Evolutionary conservation across 2,113 vertebrate species (phyloP).

Genomic region (Helogale parvula): DNA sequence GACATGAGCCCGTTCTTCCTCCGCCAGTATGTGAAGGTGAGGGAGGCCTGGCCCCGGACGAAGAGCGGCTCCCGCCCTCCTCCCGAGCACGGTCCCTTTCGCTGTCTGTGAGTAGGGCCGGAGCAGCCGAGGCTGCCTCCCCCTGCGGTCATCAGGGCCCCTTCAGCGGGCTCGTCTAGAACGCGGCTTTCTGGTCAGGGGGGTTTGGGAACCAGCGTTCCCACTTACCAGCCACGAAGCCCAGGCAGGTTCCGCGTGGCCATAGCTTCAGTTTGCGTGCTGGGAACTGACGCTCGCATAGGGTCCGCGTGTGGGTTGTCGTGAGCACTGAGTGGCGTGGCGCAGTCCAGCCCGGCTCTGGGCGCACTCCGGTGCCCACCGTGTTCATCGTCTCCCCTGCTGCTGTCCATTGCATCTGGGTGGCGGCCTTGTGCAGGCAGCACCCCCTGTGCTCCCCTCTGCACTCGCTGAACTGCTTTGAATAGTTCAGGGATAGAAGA

Average conservation of each 20-base stretch:
- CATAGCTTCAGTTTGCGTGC: background rate
- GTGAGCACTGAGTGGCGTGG: background rate
- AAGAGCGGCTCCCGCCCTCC: background rate
- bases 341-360: background rate
- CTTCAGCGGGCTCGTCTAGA: background rate
- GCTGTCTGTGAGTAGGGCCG: too few relatives aligned
- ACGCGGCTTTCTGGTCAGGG: background rate
- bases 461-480: background rate
- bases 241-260: background rate
- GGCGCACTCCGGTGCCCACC: fast-evolving
- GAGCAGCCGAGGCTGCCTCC: background rate
- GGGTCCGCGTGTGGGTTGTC: background rate
- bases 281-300: background rate
- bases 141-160: background rate
- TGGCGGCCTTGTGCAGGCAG: too few relatives aligned
- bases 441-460: background rate
- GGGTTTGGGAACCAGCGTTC: background rate
- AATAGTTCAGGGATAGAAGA: background rate
- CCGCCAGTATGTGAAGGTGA: conserved; percentile 98
- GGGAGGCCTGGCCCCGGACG: conserved; percentile 52
- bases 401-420: background rate
- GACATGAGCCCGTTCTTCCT: conserved; percentile 99
- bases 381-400: background rate
- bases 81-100: background rate
- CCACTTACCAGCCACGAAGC: background rate